phyloP scores from a whole-genome alignment of 53 echinoderm and acorn worm genomes.

The Hippasteria phrygiana region DNA sequence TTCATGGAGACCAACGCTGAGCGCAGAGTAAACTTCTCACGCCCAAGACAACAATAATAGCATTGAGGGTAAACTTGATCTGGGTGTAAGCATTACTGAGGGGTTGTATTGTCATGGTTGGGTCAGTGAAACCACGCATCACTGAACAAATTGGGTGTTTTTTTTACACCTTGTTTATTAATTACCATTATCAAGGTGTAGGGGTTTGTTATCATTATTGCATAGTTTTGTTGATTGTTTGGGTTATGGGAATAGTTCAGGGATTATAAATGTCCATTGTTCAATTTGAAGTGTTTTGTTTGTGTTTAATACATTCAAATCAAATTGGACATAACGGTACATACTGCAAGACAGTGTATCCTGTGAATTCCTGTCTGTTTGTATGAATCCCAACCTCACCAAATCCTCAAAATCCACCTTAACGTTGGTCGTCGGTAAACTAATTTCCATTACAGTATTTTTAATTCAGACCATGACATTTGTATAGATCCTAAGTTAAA shows the following conservation, averaged over 20 bases:
- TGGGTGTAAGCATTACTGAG: not conserved
- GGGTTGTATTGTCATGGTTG: not conserved
- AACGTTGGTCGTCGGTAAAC: too few species aligned
- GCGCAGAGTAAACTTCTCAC: too few species aligned
- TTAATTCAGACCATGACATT: too few species aligned
- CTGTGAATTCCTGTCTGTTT: too few species aligned
- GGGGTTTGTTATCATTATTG: not conserved
- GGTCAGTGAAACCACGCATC: not conserved
- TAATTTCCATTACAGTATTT: too few species aligned
- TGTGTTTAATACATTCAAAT: not conserved
- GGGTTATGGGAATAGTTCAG: slow-evolving; percentile 4
- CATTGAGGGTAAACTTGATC: not conserved
- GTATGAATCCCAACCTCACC: too few species aligned
- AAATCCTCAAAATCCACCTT: too few species aligned
- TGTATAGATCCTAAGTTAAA: too few species aligned
- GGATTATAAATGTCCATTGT: not conserved
- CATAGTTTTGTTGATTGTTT: not conserved
- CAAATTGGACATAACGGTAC: too few species aligned
- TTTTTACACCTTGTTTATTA: slow-evolving; percentile 35
- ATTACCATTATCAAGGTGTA: not conserved
- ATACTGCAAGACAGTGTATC: too few species aligned
- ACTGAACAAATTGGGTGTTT: not conserved
- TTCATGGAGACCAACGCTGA: not conserved
- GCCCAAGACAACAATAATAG: not conserved
- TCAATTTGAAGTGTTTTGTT: not conserved